Percentiles rank a stretch among this genome's conserved stretches.
phyloP scores from a whole-genome alignment of 2,797 vertebrate genomes.

The Hylomyscus alleni region DNA sequence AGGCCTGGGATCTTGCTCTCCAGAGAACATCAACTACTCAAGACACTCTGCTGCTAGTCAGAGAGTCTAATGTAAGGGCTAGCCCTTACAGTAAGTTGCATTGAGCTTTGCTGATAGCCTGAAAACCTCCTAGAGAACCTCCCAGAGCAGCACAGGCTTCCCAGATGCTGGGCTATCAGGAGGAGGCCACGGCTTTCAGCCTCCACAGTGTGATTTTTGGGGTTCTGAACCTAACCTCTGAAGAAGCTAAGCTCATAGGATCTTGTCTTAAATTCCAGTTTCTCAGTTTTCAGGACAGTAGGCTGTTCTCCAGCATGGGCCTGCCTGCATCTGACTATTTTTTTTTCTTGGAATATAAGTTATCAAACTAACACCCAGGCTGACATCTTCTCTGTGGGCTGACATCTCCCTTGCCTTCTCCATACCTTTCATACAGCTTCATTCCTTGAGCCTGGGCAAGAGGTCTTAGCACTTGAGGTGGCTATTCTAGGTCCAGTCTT shows the following conservation, averaged over 20 bases:
- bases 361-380: neutral
- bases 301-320: neutral
- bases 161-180: neutral
- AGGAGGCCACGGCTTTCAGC: neutral
- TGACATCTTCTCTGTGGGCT: neutral
- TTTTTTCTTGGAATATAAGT: neutral
- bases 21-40: neutral
- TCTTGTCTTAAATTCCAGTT: neutral
- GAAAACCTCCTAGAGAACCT: neutral
- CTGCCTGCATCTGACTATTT: neutral
- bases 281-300: neutral
- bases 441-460: neutral
- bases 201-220: no score
- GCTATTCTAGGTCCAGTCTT: neutral
- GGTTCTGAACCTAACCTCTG: neutral
- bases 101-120: neutral
- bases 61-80: neutral
- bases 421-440: neutral
- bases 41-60: neutral
- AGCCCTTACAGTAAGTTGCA: neutral
- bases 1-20: neutral
- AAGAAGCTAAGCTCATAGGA: neutral
- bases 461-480: neutral
- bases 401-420: neutral
- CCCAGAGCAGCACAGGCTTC: neutral